Evolutionary conservation across 2,888 invertebrate genomes (phyloP).

Genomic region (Torymus tubicola): DNA sequence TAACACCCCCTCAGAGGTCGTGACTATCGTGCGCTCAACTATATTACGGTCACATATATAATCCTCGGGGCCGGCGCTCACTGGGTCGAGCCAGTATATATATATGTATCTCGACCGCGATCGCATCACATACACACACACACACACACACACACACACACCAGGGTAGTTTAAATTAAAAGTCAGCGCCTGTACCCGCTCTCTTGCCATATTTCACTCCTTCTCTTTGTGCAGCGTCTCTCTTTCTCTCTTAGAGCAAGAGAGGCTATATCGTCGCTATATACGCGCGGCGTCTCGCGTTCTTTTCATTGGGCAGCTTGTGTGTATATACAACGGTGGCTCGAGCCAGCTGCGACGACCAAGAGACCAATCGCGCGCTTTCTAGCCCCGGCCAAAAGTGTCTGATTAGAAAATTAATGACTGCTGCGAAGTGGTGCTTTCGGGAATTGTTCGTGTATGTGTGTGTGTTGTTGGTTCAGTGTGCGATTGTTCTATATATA

Average conservation of each 20-base stretch:
- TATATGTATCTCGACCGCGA: too few relatives aligned
- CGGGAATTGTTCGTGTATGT: slow-evolving; percentile 13
- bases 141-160: background rate
- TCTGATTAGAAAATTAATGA: slow-evolving; percentile 58
- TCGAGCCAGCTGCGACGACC: slow-evolving; percentile 36
- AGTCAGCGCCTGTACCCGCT: slow-evolving; percentile 48
- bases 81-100: too few relatives aligned
- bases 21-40: slow-evolving; percentile 52
- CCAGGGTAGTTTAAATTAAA: slow-evolving; percentile 55
- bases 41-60: background rate
- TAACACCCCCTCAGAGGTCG: slow-evolving; percentile 61
- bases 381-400: slow-evolving; percentile 35
- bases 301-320: slow-evolving; percentile 15
- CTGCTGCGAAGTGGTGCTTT: slow-evolving; percentile 43
- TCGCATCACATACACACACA: too few relatives aligned
- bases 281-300: slow-evolving; percentile 1
- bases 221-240: background rate
- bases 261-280: too few relatives aligned
- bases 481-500: background rate
- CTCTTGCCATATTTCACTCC: slow-evolving; percentile 21
- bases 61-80: background rate
- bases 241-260: background rate
- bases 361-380: slow-evolving; percentile 24
- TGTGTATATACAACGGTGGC: background rate
- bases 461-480: background rate